Conservation (phyloP, 2,113 vertebrate genomes). For the Pollimyrus isidori region DNA sequence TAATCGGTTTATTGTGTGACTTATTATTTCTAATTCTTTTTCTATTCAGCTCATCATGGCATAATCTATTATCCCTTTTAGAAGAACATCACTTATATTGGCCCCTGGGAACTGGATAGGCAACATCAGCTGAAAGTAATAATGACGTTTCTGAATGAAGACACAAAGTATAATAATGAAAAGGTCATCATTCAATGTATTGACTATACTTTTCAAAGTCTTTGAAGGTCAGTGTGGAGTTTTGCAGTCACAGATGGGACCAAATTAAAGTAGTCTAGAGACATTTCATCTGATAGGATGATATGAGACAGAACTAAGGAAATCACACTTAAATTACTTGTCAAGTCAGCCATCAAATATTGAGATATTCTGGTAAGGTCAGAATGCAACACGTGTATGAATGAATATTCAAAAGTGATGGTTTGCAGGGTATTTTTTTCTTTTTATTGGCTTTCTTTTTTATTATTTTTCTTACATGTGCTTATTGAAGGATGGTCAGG, state of each 20-base stretch:
- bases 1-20: neutral
- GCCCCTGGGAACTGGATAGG: neutral
- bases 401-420: neutral
- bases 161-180: neutral
- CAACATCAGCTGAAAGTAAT: neutral
- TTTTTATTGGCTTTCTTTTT: neutral
- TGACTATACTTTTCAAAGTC: conserved; percentile 26
- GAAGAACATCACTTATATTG: neutral
- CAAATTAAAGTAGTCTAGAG: conserved; percentile 53
- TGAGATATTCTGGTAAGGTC: conserved; percentile 22
- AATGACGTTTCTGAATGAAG: neutral
- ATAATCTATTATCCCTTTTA: neutral
- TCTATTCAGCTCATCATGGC: neutral
- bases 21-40: neutral
- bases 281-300: conserved; percentile 40
- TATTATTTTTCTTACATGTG: neutral
- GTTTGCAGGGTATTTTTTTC: neutral
- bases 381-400: neutral
- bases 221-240: conserved; percentile 35
- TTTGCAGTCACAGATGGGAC: conserved; percentile 35
- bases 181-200: conserved; percentile 26
- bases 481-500: neutral
- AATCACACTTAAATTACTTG: conserved; percentile 25
- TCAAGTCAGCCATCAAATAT: conserved; percentile 39
- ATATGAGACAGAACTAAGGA: conserved; percentile 22